Evolutionary conservation across 2,797 vertebrate genomes (phyloP).

Genomic region (Oreochromis grahami): DNA sequence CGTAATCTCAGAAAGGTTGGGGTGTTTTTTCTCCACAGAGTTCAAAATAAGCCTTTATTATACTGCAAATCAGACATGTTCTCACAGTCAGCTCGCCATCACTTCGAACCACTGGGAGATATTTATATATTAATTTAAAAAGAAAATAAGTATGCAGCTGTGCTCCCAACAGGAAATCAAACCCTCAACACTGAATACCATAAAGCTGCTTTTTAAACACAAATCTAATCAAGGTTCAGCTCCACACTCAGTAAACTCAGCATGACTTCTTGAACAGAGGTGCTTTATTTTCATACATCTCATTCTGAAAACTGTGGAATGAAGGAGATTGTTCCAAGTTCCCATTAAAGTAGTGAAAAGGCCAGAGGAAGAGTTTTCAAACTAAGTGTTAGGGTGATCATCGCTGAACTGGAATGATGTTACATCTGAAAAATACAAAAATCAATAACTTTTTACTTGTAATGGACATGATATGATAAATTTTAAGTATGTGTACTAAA

Average conservation of each 20-base stretch:
- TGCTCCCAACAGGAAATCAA: not conserved
- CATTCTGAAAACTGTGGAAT: not conserved
- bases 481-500: not conserved
- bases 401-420: conserved; percentile 73
- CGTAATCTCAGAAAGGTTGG: fast-evolving
- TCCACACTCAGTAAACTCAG: not conserved
- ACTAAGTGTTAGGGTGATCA: conserved; percentile 31
- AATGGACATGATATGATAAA: not conserved
- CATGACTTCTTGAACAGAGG: not conserved
- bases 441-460: not conserved
- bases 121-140: too few relatives aligned
- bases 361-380: not conserved
- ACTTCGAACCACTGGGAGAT: not conserved
- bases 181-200: not conserved
- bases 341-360: not conserved
- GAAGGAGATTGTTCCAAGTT: not conserved
- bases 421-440: conserved; percentile 66
- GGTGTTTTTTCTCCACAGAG: not conserved
- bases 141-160: not conserved
- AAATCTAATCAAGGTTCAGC: not conserved
- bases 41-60: not conserved
- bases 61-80: not conserved
- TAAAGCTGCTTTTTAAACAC: not conserved
- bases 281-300: not conserved
- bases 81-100: not conserved